Evolutionary conservation across 2,113 vertebrate genomes (phyloP), one percentile per base, ranked within the genome.

Genomic region (Pavo muticus): DNA sequence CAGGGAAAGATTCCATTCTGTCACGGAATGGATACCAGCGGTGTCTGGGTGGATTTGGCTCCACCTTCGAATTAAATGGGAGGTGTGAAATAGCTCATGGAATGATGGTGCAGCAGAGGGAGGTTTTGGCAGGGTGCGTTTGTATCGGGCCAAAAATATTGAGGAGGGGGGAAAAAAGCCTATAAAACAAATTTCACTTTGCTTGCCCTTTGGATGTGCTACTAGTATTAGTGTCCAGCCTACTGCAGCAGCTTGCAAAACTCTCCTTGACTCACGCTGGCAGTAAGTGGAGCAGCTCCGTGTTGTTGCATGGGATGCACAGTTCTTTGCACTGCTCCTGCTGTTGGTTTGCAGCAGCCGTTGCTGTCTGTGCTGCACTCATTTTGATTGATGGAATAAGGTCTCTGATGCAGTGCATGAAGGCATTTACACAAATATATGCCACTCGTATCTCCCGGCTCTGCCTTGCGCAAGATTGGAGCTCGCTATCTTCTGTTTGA

Each of bases 51-150:
- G 83, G 75, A 17, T 77, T 88, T 94, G 90, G 94, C 92, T 78
- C 29, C 48, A 1, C 4, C 0, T 44, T 47, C 16, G 39, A 42
- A 7, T 42, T 17, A 44, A 42, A 68, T 18, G 83, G 86, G 86
- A 93, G 76, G 83, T 95, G 91, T 90, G 83, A 91, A 94, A 87
- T 74, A 96, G 83, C 92, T 95, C 91, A 78, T 73, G 85, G 71
- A 69, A 37, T 73, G 76, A n/a, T 67, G 45, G 50, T 40, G 59
- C 79, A 65, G 42, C 0, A 9, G 79, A 76, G 93, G 81, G 69
- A 54, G 52, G 21, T 86, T 84, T 88, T 77, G 93, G 82, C 90
- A 94, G 45, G 42, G n/a, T 1, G 1, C 8, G 3, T 37, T 65
- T 73, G 27, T 14, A n/a, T 64, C 11, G 21, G 30, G 77, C 85